A percentile compares a stretch with the other conserved stretches of the same genome.
Conservation (phyloP, 2,888 invertebrate species). For the Leptogaster cylindrica region DNA sequence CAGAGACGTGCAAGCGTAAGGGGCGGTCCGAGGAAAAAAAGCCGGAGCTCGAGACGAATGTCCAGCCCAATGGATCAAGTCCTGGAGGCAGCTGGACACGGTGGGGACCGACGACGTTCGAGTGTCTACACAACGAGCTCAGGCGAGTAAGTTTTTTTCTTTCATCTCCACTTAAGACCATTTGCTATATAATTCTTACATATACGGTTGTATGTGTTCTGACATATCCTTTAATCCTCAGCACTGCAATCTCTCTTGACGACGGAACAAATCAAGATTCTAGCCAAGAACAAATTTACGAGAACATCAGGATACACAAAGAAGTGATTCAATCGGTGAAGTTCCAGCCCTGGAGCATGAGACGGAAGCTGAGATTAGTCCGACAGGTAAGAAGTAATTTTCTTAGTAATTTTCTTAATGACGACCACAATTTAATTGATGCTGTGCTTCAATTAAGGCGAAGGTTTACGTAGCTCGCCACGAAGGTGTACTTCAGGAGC, state of each 20-base stretch:
- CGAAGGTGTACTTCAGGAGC: constrained; percentile 87
- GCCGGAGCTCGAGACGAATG: constrained; percentile 68
- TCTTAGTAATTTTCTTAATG: constrained; percentile 7
- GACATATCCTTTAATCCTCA: constrained; percentile 54
- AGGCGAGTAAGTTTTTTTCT: constrained; percentile 71
- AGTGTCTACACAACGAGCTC: constrained; percentile 87
- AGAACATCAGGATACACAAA: constrained; percentile 88
- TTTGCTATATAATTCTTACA: constrained; percentile 7
- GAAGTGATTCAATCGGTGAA: constrained; percentile 88
- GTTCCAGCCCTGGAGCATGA: constrained; percentile 83
- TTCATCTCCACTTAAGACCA: background rate
- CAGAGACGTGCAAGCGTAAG: constrained; percentile 78
- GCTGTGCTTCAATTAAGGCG: constrained; percentile 65
- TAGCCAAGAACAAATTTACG: constrained; percentile 86
- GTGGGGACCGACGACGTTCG: constrained; percentile 66
- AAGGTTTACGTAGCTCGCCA: constrained; percentile 87
- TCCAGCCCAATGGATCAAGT: constrained; percentile 65
- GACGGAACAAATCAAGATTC: constrained; percentile 69
- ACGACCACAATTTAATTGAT: constrained; percentile 41
- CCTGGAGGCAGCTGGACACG: constrained; percentile 48
- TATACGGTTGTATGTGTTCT: background rate
- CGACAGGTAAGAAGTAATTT: constrained; percentile 65
- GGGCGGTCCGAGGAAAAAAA: constrained; percentile 68
- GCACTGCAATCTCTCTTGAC: constrained; percentile 79
- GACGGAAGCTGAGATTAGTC: constrained; percentile 81